These are phyloP conservation scores for Zoroaster sp. DNA, from an alignment of 53 echinoderm and acorn worm species.

Conservation along the genomic window DNA sequence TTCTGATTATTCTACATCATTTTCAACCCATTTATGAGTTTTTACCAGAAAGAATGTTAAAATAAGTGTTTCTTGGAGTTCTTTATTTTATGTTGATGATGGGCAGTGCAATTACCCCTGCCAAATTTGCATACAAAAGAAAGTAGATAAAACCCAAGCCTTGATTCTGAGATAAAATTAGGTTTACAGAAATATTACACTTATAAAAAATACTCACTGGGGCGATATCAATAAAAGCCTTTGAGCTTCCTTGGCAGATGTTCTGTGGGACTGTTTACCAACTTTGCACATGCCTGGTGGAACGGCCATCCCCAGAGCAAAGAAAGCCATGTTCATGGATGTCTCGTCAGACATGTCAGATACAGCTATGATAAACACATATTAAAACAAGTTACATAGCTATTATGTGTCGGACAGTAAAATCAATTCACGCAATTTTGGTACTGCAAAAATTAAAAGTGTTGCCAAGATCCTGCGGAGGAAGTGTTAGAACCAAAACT, in stretches of 20 bases:
- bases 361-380: too few species aligned
- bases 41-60: background rate
- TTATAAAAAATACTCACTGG: background rate
- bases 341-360: too few species aligned
- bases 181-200: too few species aligned
- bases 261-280: background rate
- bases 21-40: background rate
- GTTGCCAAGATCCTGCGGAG: too few species aligned
- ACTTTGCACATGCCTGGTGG: constrained; percentile 23
- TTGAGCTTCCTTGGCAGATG: background rate
- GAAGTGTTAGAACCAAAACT: too few species aligned
- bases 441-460: background rate
- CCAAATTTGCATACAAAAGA: background rate
- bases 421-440: background rate
- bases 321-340: constrained; percentile 6
- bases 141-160: background rate
- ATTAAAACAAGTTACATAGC: too few species aligned
- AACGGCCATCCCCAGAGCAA: background rate
- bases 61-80: background rate
- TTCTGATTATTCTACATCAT: background rate
- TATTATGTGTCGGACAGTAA: background rate
- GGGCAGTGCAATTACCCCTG: background rate
- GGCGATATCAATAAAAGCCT: constrained; percentile 22
- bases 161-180: background rate
- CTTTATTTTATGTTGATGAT: background rate